A percentile compares a stretch with the other conserved stretches of the same genome.
phyloP scores from a whole-genome alignment of 2,888 invertebrate species.

The Anorthoa munda region DNA sequence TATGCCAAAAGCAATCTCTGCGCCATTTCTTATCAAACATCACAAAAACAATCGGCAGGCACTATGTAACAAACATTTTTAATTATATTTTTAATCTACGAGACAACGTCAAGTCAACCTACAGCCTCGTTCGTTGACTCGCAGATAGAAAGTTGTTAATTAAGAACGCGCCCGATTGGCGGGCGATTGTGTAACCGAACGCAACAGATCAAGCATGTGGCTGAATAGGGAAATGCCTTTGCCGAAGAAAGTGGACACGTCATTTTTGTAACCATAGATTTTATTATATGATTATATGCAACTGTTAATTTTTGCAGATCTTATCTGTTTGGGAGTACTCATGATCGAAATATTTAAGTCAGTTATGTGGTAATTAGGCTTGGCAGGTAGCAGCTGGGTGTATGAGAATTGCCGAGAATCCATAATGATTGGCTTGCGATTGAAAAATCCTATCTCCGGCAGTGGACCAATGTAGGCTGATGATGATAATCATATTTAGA shows the following conservation, averaged over 20 bases:
- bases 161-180: conserved; percentile 82
- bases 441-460: too few species aligned
- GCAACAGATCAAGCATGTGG: conserved; percentile 80
- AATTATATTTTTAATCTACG: conserved; percentile 65
- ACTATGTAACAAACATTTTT: conserved; percentile 48
- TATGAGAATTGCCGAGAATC: too few species aligned
- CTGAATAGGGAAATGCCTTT: conserved; percentile 78
- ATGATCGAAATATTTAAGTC: too few species aligned
- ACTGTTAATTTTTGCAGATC: not conserved
- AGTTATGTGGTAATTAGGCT: too few species aligned
- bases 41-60: conserved; percentile 45
- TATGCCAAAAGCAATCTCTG: conserved; percentile 1
- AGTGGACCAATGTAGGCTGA: too few species aligned
- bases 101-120: conserved; percentile 60
- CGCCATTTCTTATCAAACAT: conserved; percentile 6
- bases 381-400: too few species aligned
- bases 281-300: not conserved
- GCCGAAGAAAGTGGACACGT: conserved; percentile 67
- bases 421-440: too few species aligned
- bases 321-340: too few species aligned
- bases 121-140: conserved; percentile 84
- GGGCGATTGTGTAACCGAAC: conserved; percentile 83
- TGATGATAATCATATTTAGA: too few species aligned
- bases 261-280: conserved; percentile 54
- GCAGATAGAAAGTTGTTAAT: conserved; percentile 88